phyloP scores from a whole-genome alignment of 92 coral and sea anemone species.

The Phenganax subtilis region DNA sequence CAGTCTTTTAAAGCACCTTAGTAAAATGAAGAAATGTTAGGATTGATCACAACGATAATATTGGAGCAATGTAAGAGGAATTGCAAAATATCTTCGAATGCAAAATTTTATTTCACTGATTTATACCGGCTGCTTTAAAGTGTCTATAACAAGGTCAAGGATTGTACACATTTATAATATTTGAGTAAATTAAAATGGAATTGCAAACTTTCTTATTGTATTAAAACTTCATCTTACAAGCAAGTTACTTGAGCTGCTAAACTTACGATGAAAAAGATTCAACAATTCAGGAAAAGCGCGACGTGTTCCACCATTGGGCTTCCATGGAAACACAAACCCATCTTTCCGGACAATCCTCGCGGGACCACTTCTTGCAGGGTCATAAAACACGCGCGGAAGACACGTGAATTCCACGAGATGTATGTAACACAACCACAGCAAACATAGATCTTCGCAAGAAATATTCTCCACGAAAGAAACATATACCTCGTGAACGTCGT shows the following conservation, averaged over 20 bases:
- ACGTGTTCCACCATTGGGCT: conserved; percentile 72
- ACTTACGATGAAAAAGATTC: conserved; percentile 72
- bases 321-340: conserved; percentile 89
- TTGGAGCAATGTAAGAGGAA: too few species aligned
- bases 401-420: conserved; percentile 93
- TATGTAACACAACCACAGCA: conserved; percentile 79
- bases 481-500: conserved; percentile 13
- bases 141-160: too few species aligned
- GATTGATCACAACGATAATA: background rate
- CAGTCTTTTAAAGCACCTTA: conserved; percentile 87
- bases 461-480: conserved; percentile 51
- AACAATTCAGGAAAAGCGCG: conserved; percentile 66
- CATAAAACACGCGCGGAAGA: conserved; percentile 73
- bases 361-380: conserved; percentile 63
- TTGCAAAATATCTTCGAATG: too few species aligned
- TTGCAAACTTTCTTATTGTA: too few species aligned
- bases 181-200: too few species aligned
- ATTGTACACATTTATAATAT: too few species aligned
- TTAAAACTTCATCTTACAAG: too few species aligned
- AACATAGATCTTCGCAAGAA: conserved; percentile 58
- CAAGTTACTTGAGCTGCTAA: too few species aligned
- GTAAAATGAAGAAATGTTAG: background rate
- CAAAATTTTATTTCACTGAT: too few species aligned
- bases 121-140: too few species aligned
- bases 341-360: conserved; percentile 83